Evolutionary conservation across 2,888 invertebrate species (phyloP), one percentile per base, ranked within the genome.

Genomic region (Scaptomyza polygonia): DNA sequence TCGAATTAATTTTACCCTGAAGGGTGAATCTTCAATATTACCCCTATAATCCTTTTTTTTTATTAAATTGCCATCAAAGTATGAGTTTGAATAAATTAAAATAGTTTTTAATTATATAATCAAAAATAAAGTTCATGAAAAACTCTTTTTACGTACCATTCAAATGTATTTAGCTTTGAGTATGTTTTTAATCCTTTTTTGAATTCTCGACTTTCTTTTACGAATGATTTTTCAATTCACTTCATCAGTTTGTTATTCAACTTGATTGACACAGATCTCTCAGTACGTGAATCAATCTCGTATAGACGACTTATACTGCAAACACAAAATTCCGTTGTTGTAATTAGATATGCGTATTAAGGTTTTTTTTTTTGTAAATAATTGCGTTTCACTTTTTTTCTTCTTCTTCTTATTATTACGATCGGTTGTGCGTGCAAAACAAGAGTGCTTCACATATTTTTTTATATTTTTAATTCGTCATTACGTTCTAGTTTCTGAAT

Each of bases 111-210:
- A 3, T 18, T 30, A 0, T 8, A 9, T n/a, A 7, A n/a, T 30
- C 3, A 32, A 9, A n/a, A 18, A 12, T 6, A 8, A 0, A 5
- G 16, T 8, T 21, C 1, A 25, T 7, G 11, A 11, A 11, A 7
- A 14, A 34, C 14, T 0, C 0, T 25, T 30, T 29, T n/a, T 65
- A 73, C 74, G 36, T 74, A 75, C 74, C 74, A 74, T 74, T 67
- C 59, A 67, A 49, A 32, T 39, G 5, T n/a, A 0, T 55, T 21
- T 8, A 5, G 18, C 3, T 14, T n/a, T 5, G 14, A 1, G 8
- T n/a, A n/a, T 48, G 32, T 4, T 59, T 7, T 16, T 16, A 21
- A n/a, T 65, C 55, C 69, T 32, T 48, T 42, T 12, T 14, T 43
- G 14, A 25, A 12, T 29, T 16, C 25, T 32, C 0, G 34, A 25